Evolutionary conservation across 2,888 invertebrate species (phyloP).

Genomic region (Lagria hirta): DNA sequence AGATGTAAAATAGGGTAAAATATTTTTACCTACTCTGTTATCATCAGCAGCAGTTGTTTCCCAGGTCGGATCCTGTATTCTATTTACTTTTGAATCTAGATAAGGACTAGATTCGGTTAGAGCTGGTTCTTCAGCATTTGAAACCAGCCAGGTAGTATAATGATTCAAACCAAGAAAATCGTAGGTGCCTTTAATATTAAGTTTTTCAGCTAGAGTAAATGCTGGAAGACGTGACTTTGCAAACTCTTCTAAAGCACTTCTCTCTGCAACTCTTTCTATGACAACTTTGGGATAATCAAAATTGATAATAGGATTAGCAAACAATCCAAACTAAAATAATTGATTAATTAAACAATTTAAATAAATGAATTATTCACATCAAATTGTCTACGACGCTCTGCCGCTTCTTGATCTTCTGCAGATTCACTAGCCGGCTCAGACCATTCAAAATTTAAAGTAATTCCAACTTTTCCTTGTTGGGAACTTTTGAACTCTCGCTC

Average conservation of each 20-base stretch:
- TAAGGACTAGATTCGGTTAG: slow-evolving; percentile 27
- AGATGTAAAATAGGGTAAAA: too few species aligned
- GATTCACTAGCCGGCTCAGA: slow-evolving; percentile 54
- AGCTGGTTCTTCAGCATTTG: slow-evolving; percentile 49
- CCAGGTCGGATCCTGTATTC: slow-evolving; percentile 12
- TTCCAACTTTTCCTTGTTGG: slow-evolving; percentile 56
- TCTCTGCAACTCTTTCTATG: slow-evolving; percentile 53
- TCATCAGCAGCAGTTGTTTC: slow-evolving; percentile 10
- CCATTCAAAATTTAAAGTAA: slow-evolving; percentile 58
- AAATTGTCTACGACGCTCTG: slow-evolving; percentile 51
- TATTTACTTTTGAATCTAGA: slow-evolving; percentile 22
- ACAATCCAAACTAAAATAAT: slow-evolving; percentile 36
- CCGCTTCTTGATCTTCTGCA: slow-evolving; percentile 55
- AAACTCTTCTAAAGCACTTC: slow-evolving; percentile 55
- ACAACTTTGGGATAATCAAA: slow-evolving; percentile 58
- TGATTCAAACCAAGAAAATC: slow-evolving; percentile 65
- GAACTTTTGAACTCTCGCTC: slow-evolving; percentile 56
- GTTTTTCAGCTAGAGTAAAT: slow-evolving; percentile 54
- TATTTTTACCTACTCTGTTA: slow-evolving; percentile 35
- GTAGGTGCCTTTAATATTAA: slow-evolving; percentile 54
- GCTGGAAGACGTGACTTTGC: slow-evolving; percentile 57
- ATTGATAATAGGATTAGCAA: slow-evolving; percentile 55
- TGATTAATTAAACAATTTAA: too few species aligned
- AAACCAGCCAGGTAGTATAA: slow-evolving; percentile 57
- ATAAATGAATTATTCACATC: slow-evolving; percentile 12